These are phyloP conservation scores for Grus americana DNA, from an alignment of 2,113 vertebrate species.

Conservation along the genomic window DNA sequence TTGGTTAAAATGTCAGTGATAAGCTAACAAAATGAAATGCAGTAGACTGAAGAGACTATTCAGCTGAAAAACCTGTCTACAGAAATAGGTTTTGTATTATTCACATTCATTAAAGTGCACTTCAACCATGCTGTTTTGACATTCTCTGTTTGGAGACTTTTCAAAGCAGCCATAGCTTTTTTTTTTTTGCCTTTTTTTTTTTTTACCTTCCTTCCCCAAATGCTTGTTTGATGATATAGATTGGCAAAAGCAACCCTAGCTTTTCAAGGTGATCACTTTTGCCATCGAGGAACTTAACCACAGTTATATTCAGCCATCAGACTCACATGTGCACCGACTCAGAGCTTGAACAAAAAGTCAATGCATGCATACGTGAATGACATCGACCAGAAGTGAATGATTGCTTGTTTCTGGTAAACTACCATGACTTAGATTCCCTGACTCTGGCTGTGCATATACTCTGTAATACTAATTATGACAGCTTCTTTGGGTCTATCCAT, in stretches of 20 bases:
- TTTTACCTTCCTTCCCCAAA: background rate
- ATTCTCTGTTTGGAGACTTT: background rate
- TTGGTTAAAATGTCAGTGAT: constrained; percentile 71
- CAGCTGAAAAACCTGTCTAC: constrained; percentile 54
- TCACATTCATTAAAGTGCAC: constrained; percentile 14
- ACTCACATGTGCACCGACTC: background rate
- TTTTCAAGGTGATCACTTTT: background rate
- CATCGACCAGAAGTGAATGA: background rate
- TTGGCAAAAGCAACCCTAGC: background rate
- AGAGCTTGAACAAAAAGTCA: accelerated
- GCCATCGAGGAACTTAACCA: background rate
- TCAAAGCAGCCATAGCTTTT: background rate
- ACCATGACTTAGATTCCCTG: background rate
- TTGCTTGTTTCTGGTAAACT: background rate
- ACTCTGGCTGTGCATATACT: background rate
- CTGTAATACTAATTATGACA: background rate
- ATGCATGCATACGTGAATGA: background rate
- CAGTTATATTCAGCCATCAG: background rate
- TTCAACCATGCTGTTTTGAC: constrained; percentile 3
- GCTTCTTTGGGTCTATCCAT: background rate
- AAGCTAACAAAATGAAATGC: constrained; percentile 65
- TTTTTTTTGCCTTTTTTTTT: no score
- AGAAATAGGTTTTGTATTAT: constrained; percentile 21
- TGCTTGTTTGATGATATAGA: background rate
- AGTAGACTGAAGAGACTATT: constrained; percentile 43